A percentile compares a stretch with the other conserved stretches of the same genome.
These are phyloP conservation scores for Daktulosphaira vitifoliae DNA, from an alignment of 1,140 invertebrate species.

Conservation along the genomic window DNA sequence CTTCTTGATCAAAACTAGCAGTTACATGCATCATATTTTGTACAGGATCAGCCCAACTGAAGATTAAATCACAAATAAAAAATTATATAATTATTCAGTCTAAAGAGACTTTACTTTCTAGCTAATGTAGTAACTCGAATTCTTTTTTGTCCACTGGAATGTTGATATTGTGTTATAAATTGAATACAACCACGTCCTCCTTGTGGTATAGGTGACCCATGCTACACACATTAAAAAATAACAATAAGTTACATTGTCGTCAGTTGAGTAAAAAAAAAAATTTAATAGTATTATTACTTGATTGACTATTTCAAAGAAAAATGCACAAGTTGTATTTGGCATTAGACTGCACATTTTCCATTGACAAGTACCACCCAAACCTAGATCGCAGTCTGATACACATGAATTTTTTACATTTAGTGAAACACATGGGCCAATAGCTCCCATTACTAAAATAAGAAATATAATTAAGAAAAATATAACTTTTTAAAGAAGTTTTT, in stretches of 20 bases:
- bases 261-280: background rate
- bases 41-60: constrained; percentile 72
- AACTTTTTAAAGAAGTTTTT: background rate
- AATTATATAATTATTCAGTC: background rate
- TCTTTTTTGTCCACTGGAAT: constrained; percentile 88
- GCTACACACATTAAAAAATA: constrained; percentile 46
- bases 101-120: constrained; percentile 66
- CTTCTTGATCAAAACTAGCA: constrained; percentile 96
- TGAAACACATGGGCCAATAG: constrained; percentile 93
- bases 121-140: constrained; percentile 95
- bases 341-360: constrained; percentile 97
- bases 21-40: constrained; percentile 71
- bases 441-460: constrained; percentile 69
- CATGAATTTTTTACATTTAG: constrained; percentile 78
- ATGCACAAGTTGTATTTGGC: constrained; percentile 82
- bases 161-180: constrained; percentile 97
- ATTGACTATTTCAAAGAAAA: constrained; percentile 97
- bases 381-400: constrained; percentile 94
- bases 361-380: constrained; percentile 91
- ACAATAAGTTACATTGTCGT: background rate
- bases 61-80: constrained; percentile 10
- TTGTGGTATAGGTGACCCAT: constrained; percentile 88
- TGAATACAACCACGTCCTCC: constrained; percentile 93
- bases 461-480: too few relatives aligned
- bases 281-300: constrained; percentile 46